Evolutionary conservation across 2,888 invertebrate genomes (phyloP), one percentile per base, ranked within the genome.

Genomic region (Cephus pygmeus): DNA sequence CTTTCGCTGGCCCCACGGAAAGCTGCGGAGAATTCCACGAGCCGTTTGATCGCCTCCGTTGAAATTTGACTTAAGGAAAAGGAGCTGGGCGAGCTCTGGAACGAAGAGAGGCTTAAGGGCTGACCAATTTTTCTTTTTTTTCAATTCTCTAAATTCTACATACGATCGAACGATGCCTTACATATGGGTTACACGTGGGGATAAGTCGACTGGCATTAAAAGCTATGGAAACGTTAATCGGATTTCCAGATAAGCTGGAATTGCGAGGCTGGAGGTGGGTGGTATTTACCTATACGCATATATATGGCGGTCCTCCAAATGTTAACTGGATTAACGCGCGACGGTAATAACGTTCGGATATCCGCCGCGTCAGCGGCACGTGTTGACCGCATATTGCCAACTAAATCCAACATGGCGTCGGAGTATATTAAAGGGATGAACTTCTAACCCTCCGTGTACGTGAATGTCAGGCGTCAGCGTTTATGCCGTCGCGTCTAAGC

Each of bases 401-500:
- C 56, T 56, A 56, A 56, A 71, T 71, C 34, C 33, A 71, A 71
- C 73, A 71, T 71, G 34, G 34, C 34, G 34, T 23, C 73, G 15
- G 30, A 71, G 73, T 76, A 56, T 76, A 76, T 73, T 76, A 76
- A 76, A 76, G 71, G 35, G 71, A 34, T 30, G 76, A 76, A 76
- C 36, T 76, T 69, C 75, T 34, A 75, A 12, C 56, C 56, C 56
- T 56, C 56, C 23, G 56, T 56, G 56, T 36, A 36, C 76, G 71
- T 69, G 78, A 78, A 80, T 71, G 71, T 80, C 77, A 69, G 79
- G 78, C 73, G 73, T 75, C 76, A 74, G 74, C 77, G 77, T 80
- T 82, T 80, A 81, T 80, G 77, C 79, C 33, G 73, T 69, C 75
- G 76, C 34, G 75, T 15, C 75, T 80, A 78, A 81, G 73, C 77